Evolutionary conservation across 2,113 vertebrate genomes (phyloP), one percentile per base, ranked within the genome.

Genomic region (Lota lota): DNA sequence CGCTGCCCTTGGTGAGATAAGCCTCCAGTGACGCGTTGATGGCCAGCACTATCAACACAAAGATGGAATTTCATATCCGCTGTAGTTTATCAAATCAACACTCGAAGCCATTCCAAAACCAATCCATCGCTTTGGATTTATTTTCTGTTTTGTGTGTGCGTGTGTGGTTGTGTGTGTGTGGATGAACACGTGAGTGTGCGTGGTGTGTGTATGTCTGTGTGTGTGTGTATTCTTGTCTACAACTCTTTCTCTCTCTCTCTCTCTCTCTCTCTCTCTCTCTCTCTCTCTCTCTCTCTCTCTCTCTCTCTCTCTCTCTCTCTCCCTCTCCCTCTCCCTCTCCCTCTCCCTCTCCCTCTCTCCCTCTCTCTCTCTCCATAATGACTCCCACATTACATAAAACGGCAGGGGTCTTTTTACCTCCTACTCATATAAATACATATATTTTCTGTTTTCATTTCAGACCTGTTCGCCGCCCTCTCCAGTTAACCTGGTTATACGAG

Each of bases 31-130:
- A 33, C 28, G 28, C 7, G 28, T 4, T 33, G 28, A 33, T 3
- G 7, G 28, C 28, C 71, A 22, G 60, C 67, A 70, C 63, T 21
- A 73, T 83, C 78, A 81, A 66, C 58, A 36, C 20, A 11, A 18
- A 78, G 82, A 81, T 89, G 61, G 80, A 84, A 87, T 85, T 83
- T 73, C 84, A 84, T 80, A 76, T 82, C 70, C 33, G 59, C 70
- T 54, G 64, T 72, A 78, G 69, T 72, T 71, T 24, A 51, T 77
- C 65, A 68, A 71, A 81, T 82, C 76, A 84, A 65, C 68, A 79
- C 76, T 76, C 71, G 57, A 82, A 56, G 75, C 66, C 72, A 70
- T 63, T 81, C 75, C 73, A 2, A 58, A 18, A 56, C 80, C 77
- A 15, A 11, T 56, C 53, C n/a, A 16, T 56, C 15, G 6, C 53